phyloP scores from a whole-genome alignment of 1,140 invertebrate species.

The Trichonephila clavata region DNA sequence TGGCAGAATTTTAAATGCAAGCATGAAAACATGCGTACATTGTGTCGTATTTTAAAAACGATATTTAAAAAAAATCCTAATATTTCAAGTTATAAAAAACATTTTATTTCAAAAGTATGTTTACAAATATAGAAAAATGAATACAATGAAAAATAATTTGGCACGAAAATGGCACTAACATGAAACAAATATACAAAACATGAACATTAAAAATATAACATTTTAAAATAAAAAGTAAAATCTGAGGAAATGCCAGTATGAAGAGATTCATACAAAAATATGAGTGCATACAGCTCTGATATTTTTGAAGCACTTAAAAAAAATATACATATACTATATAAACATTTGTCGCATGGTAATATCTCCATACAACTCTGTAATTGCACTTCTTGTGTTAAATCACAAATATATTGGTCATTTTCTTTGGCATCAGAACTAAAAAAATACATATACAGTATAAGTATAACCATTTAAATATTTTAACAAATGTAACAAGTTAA shows the following conservation, averaged over 20 bases:
- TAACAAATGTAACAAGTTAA: slow-evolving; percentile 9
- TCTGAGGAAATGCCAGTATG: background rate
- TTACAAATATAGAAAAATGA: background rate
- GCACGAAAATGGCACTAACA: slow-evolving; percentile 5
- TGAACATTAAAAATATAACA: slow-evolving; percentile 17
- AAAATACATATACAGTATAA: background rate
- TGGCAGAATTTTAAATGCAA: too few relatives aligned
- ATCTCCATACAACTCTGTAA: background rate
- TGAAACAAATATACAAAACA: slow-evolving; percentile 23
- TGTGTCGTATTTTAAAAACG: too few relatives aligned
- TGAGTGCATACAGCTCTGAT: background rate
- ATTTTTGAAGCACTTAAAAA: slow-evolving; percentile 6
- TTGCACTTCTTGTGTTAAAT: background rate
- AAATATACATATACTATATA: background rate
- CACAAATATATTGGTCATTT: slow-evolving; percentile 3
- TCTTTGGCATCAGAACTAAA: background rate
- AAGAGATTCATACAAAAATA: slow-evolving; percentile 14
- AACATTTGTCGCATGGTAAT: background rate
- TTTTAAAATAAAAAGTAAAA: background rate
- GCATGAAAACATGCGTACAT: too few relatives aligned
- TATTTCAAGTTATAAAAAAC: background rate
- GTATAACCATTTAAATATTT: background rate
- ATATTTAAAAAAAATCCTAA: too few relatives aligned
- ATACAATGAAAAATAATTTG: background rate
- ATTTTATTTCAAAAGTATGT: background rate